Conservation (phyloP, 53 echinoderm and acorn worm genomes). For the Patiria pectinifera region DNA sequence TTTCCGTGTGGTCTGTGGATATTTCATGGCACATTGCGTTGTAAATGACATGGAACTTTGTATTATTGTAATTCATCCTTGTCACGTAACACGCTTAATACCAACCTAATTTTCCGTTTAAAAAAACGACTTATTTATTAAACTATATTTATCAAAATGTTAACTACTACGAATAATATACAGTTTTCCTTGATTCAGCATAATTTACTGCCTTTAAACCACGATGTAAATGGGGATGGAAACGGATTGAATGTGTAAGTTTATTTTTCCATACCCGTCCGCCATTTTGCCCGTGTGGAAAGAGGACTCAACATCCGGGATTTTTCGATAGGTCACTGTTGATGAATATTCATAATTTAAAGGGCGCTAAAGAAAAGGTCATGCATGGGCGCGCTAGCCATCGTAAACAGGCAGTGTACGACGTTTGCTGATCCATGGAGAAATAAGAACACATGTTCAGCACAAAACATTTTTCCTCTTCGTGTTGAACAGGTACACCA, state of each 20-base stretch:
- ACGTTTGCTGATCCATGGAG: too few relatives aligned
- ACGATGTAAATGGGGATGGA: slow-evolving; percentile 15
- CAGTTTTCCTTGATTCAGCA: background rate
- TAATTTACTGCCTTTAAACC: background rate
- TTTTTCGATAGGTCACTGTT: background rate
- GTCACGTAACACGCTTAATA: too few relatives aligned
- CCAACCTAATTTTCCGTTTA: background rate
- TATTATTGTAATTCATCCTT: too few relatives aligned
- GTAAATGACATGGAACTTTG: too few relatives aligned
- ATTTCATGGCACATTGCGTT: too few relatives aligned
- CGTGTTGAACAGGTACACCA: too few relatives aligned
- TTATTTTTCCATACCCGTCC: slow-evolving; percentile 68
- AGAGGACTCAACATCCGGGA: slow-evolving; percentile 59
- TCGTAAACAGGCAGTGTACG: too few relatives aligned
- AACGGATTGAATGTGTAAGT: slow-evolving; percentile 27
- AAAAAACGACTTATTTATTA: background rate
- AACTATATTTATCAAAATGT: background rate
- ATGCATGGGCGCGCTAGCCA: too few relatives aligned
- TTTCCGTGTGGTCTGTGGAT: too few relatives aligned
- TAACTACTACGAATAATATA: background rate
- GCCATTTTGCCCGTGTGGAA: slow-evolving; percentile 77
- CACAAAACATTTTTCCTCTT: too few relatives aligned
- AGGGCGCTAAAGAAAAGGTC: background rate
- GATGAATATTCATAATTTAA: background rate
- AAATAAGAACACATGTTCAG: too few relatives aligned